Conservation (phyloP, 2,797 vertebrate genomes). For the Phrynocephalus guinanensis region DNA sequence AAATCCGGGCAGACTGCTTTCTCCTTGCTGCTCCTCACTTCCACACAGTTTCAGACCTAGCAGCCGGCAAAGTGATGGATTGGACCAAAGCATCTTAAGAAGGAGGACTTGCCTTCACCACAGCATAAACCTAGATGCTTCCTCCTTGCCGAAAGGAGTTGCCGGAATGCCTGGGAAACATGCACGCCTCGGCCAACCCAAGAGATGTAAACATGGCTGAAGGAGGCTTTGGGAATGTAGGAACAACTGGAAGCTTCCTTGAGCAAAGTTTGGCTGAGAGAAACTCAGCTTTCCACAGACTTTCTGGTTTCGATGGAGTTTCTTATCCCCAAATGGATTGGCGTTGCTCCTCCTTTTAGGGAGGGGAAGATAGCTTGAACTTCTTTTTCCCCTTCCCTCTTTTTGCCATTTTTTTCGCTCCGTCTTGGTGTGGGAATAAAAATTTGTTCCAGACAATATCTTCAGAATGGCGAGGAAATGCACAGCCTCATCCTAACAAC, state of each 20-base stretch:
- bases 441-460: slow-evolving; percentile 53
- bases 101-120: neutral
- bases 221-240: slow-evolving; percentile 46
- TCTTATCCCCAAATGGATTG: slow-evolving; percentile 53
- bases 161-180: slow-evolving; percentile 56
- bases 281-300: slow-evolving; percentile 46
- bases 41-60: slow-evolving; percentile 5
- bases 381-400: neutral
- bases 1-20: neutral
- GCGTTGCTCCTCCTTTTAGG: slow-evolving; percentile 41
- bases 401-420: slow-evolving; percentile 47
- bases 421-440: slow-evolving; percentile 42
- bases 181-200: slow-evolving; percentile 44
- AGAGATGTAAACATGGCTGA: slow-evolving; percentile 33
- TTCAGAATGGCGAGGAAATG: slow-evolving; percentile 55
- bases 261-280: slow-evolving; percentile 59
- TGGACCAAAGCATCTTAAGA: slow-evolving; percentile 42
- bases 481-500: slow-evolving; percentile 49
- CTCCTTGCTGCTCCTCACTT: neutral
- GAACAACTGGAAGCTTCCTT: slow-evolving; percentile 32
- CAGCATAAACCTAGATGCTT: neutral
- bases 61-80: slow-evolving; percentile 46
- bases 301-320: slow-evolving; percentile 44
- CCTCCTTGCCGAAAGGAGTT: slow-evolving; percentile 50
- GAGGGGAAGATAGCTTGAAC: slow-evolving; percentile 51